Evolutionary conservation across 2,113 vertebrate genomes (phyloP), one percentile per base, ranked within the genome.

Genomic region (Mesocricetus auratus): DNA sequence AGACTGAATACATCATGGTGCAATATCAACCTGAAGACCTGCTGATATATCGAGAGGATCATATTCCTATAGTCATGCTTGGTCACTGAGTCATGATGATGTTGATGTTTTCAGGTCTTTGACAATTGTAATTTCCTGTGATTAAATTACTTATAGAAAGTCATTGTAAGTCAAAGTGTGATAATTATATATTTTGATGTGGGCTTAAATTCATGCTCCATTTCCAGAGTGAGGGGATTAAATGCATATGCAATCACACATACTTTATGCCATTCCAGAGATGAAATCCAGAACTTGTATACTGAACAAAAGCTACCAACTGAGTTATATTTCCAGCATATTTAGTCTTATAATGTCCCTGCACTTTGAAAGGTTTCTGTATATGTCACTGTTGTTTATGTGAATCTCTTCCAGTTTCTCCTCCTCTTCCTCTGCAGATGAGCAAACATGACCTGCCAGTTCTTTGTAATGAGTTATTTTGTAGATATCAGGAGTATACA

Each of bases 181-280:
- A 17, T 17, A 19, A 9, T 45, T 66, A 13, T 33, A 2, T 42
- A 31, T 39, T 74, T 39, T 19, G 21, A 22, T 22, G 21, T 39
- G 71, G 17, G 16, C 68, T 73, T 21, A n/a, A 7, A 39, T 7
- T n/a, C 69, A 12, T 21, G 36, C 36, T 21, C 29, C 17, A 74
- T 21, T 39, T 74, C 21, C 71, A 74, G n/a, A 74, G n/a, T 74
- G 71, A 39, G 3, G 71, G 19, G n/a, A 74, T 74, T 22, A 3
- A 3, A 73, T n/a, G 71, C n/a, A 39, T 21, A 19, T 21, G 56
- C 13, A 17, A 73, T 22, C 36, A n/a, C 19, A 39, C 36, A 17
- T 3, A 19, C 36, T 71, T 5, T 19, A 42, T 0, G 62, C 2
- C 9, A 24, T 29, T 1, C 26, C 6, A 10, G 58, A 16, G n/a